Evolutionary conservation across 2,888 invertebrate genomes (phyloP), one percentile per base, ranked within the genome.

Genomic region (Sphaerophoria taeniata): DNA sequence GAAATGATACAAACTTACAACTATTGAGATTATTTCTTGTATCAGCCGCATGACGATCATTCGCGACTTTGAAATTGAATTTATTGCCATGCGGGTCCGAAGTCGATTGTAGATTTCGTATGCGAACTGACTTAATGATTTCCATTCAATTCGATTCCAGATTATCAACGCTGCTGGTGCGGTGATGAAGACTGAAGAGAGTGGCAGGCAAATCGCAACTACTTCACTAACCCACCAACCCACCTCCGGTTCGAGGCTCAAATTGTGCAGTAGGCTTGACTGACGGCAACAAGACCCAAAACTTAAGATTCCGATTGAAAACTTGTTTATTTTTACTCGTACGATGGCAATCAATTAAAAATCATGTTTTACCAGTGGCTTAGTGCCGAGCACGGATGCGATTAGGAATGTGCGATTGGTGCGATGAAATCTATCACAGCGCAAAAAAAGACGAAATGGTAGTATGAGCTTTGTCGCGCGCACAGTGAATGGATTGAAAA

Each of bases 321-420:
- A 84, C 84, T 71, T 85, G 81, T 85, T 76, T 77, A 73, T 24
- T 24, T 24, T 24, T 24, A 24, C 24, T 56, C 70, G 76, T 47
- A 34, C 73, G 76, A 81, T 80, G 73, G 85, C 73, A 81, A 85
- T 85, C 85, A 81, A 85, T 85, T 85, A 85, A 85, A 85, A 81
- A 81, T 73, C 85, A 70, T 85, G 85, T 85, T 85, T 77, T 85
- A 85, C 85, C 73, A 84, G 53, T 63, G 80, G 60, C 75, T 75
- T 55, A 72, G 58, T 61, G 80, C 65, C 67, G 53, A 72, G 53
- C 76, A 49, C 80, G 80, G 80, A 84, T 84, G 80, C 80, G 80
- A 84, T 84, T 80, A 76, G 84, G 84, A 84, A 80, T 84, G 67
- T 55, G 43, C 24, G 24, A 39, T 39, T 43, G 39, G 49, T 60